Evolutionary conservation across 2,888 invertebrate genomes (phyloP).

Genomic region (Euphydryas editha): DNA sequence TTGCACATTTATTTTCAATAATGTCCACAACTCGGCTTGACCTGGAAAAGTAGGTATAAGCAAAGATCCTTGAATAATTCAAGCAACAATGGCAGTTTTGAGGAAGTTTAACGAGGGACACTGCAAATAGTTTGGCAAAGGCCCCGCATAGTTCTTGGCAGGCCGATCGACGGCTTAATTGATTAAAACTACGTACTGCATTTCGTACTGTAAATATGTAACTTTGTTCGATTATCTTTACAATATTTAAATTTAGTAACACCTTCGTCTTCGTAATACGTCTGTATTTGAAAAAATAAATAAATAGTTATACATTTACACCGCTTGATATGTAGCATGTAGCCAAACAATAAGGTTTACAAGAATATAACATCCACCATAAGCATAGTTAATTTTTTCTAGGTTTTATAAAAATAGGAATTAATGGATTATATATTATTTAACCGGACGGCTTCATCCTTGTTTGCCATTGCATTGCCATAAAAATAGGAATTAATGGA

Average conservation of each 20-base stretch:
- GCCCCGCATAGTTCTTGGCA: constrained; percentile 41
- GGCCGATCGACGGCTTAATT: constrained; percentile 40
- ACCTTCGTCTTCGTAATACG: background rate
- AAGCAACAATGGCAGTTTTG: constrained; percentile 37
- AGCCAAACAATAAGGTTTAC: too few species aligned
- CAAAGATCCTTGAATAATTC: constrained; percentile 40
- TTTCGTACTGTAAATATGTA: constrained; percentile 40
- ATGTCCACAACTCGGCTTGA: constrained; percentile 15
- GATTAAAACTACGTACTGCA: constrained; percentile 52
- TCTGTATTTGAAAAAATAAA: background rate
- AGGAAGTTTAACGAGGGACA: constrained; percentile 41
- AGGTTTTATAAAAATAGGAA: too few species aligned
- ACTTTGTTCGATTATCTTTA: constrained; percentile 19
- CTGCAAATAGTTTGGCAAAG: constrained; percentile 46
- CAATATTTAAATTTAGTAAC: constrained; percentile 12
- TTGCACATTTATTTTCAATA: constrained; percentile 14
- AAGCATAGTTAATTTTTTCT: too few species aligned
- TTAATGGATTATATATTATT: too few species aligned
- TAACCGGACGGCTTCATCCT: too few species aligned
- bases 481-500: too few species aligned
- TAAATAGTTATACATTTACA: too few species aligned
- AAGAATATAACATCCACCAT: too few species aligned
- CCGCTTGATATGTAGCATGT: too few species aligned
- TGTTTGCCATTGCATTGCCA: too few species aligned
- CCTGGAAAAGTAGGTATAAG: constrained; percentile 22